Evolutionary conservation across 1,140 invertebrate genomes (phyloP).

Genomic region (Formica exsecta): DNA sequence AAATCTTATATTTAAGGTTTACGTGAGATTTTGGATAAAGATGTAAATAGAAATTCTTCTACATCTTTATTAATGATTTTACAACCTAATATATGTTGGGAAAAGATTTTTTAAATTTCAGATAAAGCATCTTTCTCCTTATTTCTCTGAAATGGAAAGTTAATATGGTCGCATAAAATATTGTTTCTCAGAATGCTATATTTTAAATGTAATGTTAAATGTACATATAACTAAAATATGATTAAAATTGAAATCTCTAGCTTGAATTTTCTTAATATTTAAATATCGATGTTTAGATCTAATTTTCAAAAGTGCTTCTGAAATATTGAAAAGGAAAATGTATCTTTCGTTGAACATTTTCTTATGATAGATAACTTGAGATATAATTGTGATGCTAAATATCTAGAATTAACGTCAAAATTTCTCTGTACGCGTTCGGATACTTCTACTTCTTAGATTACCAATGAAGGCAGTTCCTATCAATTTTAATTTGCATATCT

Average conservation of each 20-base stretch:
- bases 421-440: not conserved
- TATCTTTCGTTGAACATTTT: not conserved
- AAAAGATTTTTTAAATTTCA: too few species aligned
- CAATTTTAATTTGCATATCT: conserved; percentile 49
- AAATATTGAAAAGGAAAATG: not conserved
- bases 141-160: too few species aligned
- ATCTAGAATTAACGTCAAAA: not conserved
- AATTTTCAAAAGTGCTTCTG: not conserved
- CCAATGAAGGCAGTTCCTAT: conserved; percentile 31
- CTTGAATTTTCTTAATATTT: conserved; percentile 15
- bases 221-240: too few species aligned
- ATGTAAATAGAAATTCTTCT: not conserved
- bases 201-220: too few species aligned
- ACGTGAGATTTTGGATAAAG: not conserved
- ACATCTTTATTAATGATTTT: too few species aligned
- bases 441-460: conserved; percentile 8
- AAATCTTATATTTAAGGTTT: not conserved
- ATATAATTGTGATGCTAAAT: not conserved
- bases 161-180: too few species aligned
- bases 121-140: too few species aligned
- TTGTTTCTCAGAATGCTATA: too few species aligned
- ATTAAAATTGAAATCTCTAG: not conserved
- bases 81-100: too few species aligned
- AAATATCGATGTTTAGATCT: not conserved
- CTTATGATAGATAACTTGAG: not conserved